These are phyloP conservation scores for Drosophila persimilis DNA, from an alignment of 1,140 invertebrate species.

Conservation along the genomic window DNA sequence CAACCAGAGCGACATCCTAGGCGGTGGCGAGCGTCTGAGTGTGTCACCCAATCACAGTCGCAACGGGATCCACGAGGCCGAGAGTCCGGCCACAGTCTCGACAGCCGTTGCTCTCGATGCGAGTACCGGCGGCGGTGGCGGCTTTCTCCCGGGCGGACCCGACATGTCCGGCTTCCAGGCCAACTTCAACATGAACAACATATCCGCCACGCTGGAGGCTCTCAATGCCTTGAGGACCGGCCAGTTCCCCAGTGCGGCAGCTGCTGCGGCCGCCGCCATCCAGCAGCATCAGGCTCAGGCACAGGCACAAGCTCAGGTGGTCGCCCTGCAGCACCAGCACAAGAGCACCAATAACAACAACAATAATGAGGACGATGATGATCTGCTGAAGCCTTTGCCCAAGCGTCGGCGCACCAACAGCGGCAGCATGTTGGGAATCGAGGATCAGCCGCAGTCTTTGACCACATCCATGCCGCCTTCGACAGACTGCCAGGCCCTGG, in stretches of 20 bases:
- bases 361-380: slow-evolving; percentile 65
- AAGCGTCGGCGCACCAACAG: slow-evolving; percentile 76
- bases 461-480: slow-evolving; percentile 22
- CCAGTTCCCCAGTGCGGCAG: slow-evolving; percentile 73
- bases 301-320: slow-evolving; percentile 44
- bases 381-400: slow-evolving; percentile 51
- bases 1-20: slow-evolving; percentile 55
- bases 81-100: slow-evolving; percentile 59
- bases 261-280: slow-evolving; percentile 73
- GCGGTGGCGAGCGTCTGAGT: slow-evolving; percentile 65
- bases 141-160: slow-evolving; percentile 48
- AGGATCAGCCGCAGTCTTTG: slow-evolving; percentile 48
- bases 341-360: slow-evolving; percentile 55
- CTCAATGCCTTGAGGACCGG: slow-evolving; percentile 74
- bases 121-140: slow-evolving; percentile 49
- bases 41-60: slow-evolving; percentile 77
- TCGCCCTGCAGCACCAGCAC: slow-evolving; percentile 57
- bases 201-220: slow-evolving; percentile 80
- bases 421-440: slow-evolving; percentile 42
- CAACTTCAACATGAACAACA: slow-evolving; percentile 80
- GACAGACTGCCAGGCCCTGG: slow-evolving; percentile 55
- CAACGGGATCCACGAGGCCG: slow-evolving; percentile 67
- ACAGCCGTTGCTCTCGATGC: slow-evolving; percentile 44
- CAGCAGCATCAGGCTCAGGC: slow-evolving; percentile 74
- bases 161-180: slow-evolving; percentile 72